These are phyloP conservation scores for Deilephila elpenor DNA, from an alignment of 2,888 invertebrate genomes.

Conservation along the genomic window DNA sequence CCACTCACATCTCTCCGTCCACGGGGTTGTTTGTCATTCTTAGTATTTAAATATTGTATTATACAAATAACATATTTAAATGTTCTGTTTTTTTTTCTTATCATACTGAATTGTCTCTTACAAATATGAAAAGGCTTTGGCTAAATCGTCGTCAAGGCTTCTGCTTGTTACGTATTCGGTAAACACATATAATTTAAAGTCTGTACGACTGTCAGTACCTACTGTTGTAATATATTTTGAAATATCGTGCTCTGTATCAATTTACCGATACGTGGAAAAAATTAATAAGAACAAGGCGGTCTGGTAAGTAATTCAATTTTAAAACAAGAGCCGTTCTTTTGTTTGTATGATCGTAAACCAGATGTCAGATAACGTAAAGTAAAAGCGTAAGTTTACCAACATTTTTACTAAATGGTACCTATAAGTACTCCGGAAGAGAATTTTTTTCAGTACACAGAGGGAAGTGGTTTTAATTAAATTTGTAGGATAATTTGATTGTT, in stretches of 20 bases:
- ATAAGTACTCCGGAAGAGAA: no score
- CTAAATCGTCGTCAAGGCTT: conserved; percentile 43
- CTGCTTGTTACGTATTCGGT: conserved; percentile 55
- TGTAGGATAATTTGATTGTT: neutral
- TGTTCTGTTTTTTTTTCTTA: no score
- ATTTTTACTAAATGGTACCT: no score
- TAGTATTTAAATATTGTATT: no score
- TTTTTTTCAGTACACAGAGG: neutral
- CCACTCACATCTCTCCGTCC: no score
- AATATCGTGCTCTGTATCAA: conserved; percentile 75
- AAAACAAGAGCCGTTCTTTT: conserved; percentile 32
- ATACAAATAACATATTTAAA: no score
- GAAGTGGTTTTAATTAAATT: neutral
- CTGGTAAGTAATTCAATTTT: conserved; percentile 48
- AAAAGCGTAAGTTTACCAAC: no score
- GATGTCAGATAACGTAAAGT: no score
- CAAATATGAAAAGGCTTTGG: conserved; percentile 48
- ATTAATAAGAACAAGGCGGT: conserved; percentile 8
- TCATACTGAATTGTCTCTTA: neutral
- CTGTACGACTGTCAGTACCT: conserved; percentile 61
- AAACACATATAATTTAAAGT: conserved; percentile 60
- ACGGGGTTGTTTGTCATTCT: no score
- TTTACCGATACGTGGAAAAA: conserved; percentile 64
- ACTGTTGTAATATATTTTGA: conserved; percentile 65
- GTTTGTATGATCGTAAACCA: neutral